phyloP scores from a whole-genome alignment of 2,888 invertebrate species.

The Ochropleura leucogaster region DNA sequence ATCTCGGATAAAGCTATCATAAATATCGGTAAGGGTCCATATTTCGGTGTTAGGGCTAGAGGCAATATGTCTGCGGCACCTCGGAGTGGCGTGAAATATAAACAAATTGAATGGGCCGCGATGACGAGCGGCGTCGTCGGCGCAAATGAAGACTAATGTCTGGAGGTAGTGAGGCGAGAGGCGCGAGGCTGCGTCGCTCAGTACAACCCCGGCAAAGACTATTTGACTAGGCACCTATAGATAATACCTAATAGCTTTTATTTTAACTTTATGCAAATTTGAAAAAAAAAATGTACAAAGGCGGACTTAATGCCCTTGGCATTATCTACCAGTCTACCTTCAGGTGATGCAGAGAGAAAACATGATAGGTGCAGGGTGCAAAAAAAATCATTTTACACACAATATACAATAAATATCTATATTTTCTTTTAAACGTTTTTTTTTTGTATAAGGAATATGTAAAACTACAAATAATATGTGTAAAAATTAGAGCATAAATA shows the following conservation, averaged over 20 bases:
- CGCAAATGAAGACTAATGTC: slow-evolving; percentile 89
- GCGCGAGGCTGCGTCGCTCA: slow-evolving; percentile 40
- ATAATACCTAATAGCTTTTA: background rate
- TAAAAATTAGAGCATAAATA: too few species aligned
- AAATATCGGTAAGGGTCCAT: slow-evolving; percentile 87
- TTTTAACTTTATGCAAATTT: too few species aligned
- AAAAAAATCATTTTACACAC: too few species aligned
- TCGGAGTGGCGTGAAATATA: slow-evolving; percentile 89
- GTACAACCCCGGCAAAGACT: slow-evolving; percentile 1
- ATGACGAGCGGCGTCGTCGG: slow-evolving; percentile 84
- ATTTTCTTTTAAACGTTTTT: too few species aligned
- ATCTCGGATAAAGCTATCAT: slow-evolving; percentile 83
- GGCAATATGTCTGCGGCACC: slow-evolving; percentile 85
- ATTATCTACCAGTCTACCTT: too few species aligned
- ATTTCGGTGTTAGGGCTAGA: slow-evolving; percentile 83
- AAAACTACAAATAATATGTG: too few species aligned
- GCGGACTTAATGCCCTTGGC: too few species aligned
- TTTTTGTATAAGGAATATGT: too few species aligned
- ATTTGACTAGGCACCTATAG: background rate
- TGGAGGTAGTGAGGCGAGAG: slow-evolving; percentile 37
- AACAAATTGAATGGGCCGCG: slow-evolving; percentile 89
- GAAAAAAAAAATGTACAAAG: too few species aligned
- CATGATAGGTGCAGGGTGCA: too few species aligned
- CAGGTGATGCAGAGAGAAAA: too few species aligned
- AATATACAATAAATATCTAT: too few species aligned